Evolutionary conservation across 2,797 vertebrate species (phyloP).

Genomic region (Phoebastria nigripes): DNA sequence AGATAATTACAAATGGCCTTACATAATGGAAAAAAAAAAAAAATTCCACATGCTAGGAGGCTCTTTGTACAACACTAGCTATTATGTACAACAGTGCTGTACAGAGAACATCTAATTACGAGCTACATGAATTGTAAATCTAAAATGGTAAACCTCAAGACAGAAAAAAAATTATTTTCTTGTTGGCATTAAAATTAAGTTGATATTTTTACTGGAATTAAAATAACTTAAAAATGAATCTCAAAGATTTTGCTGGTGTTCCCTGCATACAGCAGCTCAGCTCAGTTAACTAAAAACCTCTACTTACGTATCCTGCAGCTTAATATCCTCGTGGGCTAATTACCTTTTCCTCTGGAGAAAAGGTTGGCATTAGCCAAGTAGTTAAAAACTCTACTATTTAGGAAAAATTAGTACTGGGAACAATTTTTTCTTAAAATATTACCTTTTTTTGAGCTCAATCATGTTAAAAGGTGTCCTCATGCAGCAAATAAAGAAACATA

Average conservation of each 20-base stretch:
- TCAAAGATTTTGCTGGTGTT: background rate
- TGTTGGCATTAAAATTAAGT: background rate
- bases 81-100: background rate
- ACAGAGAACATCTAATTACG: background rate
- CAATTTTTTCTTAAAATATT: background rate
- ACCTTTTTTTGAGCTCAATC: slow-evolving; percentile 24
- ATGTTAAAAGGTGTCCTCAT: slow-evolving; percentile 62
- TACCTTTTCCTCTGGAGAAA: background rate
- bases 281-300: background rate
- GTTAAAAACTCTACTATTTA: background rate
- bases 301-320: background rate
- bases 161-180: background rate
- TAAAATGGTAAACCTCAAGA: background rate
- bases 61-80: background rate
- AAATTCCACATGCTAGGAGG: background rate
- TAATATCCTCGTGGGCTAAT: background rate
- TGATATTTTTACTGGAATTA: background rate
- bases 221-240: background rate
- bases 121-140: background rate
- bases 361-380: background rate
- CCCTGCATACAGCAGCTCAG: background rate
- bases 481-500: slow-evolving; percentile 58
- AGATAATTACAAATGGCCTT: background rate
- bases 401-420: background rate
- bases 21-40: background rate